Evolutionary conservation across 2,113 vertebrate genomes (phyloP).

Genomic region (Ptyas mucosa): DNA sequence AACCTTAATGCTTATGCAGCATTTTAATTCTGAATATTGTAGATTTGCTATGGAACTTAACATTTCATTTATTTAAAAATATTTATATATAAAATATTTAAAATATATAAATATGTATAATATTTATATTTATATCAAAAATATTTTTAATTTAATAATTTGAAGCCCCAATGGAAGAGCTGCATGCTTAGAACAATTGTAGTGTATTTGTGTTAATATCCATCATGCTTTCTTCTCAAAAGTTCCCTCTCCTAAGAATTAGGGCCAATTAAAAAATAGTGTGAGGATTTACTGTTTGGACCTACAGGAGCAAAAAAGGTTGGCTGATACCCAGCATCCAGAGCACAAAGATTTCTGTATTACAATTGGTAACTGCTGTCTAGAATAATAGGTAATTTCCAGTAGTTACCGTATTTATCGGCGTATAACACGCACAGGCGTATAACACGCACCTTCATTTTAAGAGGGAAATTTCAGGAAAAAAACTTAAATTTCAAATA

Average conservation of each 20-base stretch:
- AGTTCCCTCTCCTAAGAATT: neutral
- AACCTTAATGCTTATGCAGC: neutral
- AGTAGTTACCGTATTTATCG: neutral
- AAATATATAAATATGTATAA: no score
- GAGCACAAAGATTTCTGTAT: neutral
- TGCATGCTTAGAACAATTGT: neutral
- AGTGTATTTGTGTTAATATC: neutral
- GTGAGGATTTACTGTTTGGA: neutral
- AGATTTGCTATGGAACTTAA: neutral
- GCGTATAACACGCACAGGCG: no score
- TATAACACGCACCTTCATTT: no score
- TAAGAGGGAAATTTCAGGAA: no score
- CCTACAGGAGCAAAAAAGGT: neutral
- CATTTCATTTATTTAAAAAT: neutral
- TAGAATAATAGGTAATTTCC: neutral
- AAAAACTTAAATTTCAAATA: no score
- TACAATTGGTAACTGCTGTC: neutral
- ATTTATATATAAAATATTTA: no score
- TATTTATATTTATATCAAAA: neutral
- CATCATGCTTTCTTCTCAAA: neutral
- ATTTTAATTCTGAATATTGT: neutral
- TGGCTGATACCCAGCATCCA: neutral
- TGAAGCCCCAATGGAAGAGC: neutral
- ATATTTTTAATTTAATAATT: neutral
- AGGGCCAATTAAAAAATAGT: neutral